Base-by-base conservation (phyloP, 2,888 invertebrate species). In the Stenodera caucasica region DNA sequence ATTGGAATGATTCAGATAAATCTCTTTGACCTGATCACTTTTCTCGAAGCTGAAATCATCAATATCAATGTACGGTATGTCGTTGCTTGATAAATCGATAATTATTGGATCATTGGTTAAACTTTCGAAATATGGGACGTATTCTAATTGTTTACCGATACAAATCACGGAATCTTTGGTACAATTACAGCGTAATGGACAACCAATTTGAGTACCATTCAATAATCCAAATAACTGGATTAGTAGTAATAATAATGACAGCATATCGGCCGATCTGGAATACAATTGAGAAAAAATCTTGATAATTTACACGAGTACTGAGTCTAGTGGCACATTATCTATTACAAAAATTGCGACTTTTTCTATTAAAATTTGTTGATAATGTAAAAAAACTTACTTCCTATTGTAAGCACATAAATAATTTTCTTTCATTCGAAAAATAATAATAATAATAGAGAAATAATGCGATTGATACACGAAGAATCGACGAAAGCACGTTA, bases 1-100 rank as follows among this genome's bases (percentile, higher is more conserved):
- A 51, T 67, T 68, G 45, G 78, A 76, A 49, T 70, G 67, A 64
- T 78, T 77, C 52, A 80, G 58, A 58, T 74, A 75, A 12, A 80
- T 61, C 55, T 74, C 75, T 61, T 71, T 72, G 9, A 80, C 70
- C 15, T 71, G 65, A 21, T 67, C 66, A 33, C 71, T 73, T 54
- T 73, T 73, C 1, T 69, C 70, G 65, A 76, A 77, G 29, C 70
- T 70, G 56, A 79, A 75, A 60, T 76, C 72, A 14, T 68, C 68
- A 14, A 60, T 55, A 21, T 67, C 68, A 21, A 80, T 66, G 37
- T 70, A 70, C 45, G 73, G 68, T 30, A 80, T 72, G 26, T 73
- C 70, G 61, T 80, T 80, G 12, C 74, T 73, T 2, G 79, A 78
- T 9, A 80, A 64, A 59, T 80, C 78, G 4, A 80, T 69, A 11